Conservation (phyloP, 2,888 invertebrate species). For the Papilio gigon region DNA sequence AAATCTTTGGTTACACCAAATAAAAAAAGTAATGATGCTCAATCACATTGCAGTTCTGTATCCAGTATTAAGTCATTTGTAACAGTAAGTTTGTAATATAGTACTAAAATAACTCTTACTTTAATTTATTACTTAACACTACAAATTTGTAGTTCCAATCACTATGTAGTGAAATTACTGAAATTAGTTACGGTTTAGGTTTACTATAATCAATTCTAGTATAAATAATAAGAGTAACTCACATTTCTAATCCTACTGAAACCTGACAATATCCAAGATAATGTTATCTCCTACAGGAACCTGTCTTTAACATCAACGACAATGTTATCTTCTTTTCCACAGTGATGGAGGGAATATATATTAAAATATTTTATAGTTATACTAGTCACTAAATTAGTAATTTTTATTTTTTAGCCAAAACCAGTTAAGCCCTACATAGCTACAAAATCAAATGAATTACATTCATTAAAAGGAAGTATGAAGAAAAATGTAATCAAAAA, state of each 20-base stretch:
- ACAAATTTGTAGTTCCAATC: background rate
- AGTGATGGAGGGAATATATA: background rate
- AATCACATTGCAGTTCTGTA: slow-evolving; percentile 68
- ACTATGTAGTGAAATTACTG: background rate
- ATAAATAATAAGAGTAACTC: background rate
- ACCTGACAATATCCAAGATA: too few relatives aligned
- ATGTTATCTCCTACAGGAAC: too few relatives aligned
- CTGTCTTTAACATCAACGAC: too few relatives aligned
- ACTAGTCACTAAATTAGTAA: slow-evolving; percentile 13
- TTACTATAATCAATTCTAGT: background rate
- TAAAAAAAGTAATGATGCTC: slow-evolving; percentile 57
- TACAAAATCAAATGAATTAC: slow-evolving; percentile 55
- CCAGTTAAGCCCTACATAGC: slow-evolving; percentile 54
- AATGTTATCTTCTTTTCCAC: too few relatives aligned
- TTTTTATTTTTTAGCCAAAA: slow-evolving; percentile 62
- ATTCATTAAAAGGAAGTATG: slow-evolving; percentile 58
- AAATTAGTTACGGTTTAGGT: too few relatives aligned
- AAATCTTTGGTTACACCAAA: slow-evolving; percentile 48
- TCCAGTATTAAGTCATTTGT: slow-evolving; percentile 68
- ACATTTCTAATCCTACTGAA: background rate
- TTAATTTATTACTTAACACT: background rate
- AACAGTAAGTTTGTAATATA: slow-evolving; percentile 60
- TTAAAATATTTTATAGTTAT: too few relatives aligned
- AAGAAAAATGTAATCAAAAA: slow-evolving; percentile 49
- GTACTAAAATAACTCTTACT: background rate